phyloP scores from a whole-genome alignment of 2,113 vertebrate species.

The Myotis brandtii region DNA sequence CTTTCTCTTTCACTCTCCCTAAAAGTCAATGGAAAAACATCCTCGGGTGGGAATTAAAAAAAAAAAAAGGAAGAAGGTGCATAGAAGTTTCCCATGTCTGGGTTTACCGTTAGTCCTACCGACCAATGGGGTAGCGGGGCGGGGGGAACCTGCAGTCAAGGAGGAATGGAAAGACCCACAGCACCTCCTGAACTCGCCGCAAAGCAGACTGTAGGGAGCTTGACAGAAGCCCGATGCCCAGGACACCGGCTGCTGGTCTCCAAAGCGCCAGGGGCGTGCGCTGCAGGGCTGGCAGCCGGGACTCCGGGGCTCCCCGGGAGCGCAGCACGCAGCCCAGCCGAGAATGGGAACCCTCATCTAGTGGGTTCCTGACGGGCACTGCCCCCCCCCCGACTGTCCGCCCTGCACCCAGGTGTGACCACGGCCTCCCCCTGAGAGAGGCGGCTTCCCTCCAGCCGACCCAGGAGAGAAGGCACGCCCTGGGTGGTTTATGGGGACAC shows the following conservation, averaged over 20 bases:
- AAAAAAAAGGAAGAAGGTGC: too few species aligned
- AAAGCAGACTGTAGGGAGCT: neutral
- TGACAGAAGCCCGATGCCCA: neutral
- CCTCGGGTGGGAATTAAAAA: too few species aligned
- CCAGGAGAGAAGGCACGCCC: neutral
- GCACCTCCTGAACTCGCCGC: neutral
- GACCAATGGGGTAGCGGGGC: neutral
- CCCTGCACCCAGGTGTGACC: neutral
- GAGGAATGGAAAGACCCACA: neutral
- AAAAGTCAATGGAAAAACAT: too few species aligned
- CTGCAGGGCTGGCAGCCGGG: too few species aligned
- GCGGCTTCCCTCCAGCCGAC: neutral
- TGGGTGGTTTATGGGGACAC: neutral
- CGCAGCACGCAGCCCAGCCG: rapidly evolving
- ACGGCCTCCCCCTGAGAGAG: neutral
- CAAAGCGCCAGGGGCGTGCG: neutral
- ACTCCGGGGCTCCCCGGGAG: neutral
- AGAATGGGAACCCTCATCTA: neutral
- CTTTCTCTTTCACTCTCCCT: too few species aligned
- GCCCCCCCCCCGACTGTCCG: rapidly evolving
- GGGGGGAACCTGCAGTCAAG: neutral
- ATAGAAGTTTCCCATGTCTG: neutral
- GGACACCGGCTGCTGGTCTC: neutral
- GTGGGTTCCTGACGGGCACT: rapidly evolving
- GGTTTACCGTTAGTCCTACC: neutral